Evolutionary conservation across 2,888 invertebrate genomes (phyloP).

Genomic region (Pyrocoelia pectoralis): DNA sequence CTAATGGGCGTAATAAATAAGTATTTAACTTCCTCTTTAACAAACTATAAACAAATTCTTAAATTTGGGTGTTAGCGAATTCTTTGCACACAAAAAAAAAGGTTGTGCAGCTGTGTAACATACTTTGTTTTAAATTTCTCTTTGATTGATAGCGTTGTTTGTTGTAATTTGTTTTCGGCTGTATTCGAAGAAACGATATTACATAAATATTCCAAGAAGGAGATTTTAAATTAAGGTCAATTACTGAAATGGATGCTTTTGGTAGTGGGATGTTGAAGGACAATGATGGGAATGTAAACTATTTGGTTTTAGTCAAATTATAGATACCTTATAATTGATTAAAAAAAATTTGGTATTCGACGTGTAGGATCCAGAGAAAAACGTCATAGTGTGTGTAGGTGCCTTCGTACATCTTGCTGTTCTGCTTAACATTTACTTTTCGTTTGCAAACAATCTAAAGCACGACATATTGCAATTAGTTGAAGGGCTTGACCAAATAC

Average conservation of each 20-base stretch:
- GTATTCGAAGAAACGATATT: conserved; percentile 4
- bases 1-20: conserved; percentile 11
- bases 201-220: conserved; percentile 9
- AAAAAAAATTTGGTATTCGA: too few relatives aligned
- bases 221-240: conserved; percentile 1
- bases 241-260: background rate
- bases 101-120: conserved; percentile 17
- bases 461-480: too few relatives aligned
- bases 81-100: conserved; percentile 13
- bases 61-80: conserved; percentile 18
- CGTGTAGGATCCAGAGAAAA: too few relatives aligned
- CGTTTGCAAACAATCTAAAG: too few relatives aligned
- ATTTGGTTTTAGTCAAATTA: too few relatives aligned
- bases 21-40: conserved; percentile 11
- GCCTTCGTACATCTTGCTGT: too few relatives aligned
- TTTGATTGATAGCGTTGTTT: conserved; percentile 19
- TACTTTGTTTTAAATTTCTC: conserved; percentile 25
- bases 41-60: conserved; percentile 15
- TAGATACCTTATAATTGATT: too few relatives aligned
- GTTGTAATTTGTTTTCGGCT: conserved; percentile 8
- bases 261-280: too few relatives aligned
- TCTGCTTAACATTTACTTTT: too few relatives aligned
- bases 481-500: too few relatives aligned
- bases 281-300: too few relatives aligned
- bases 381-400: too few relatives aligned